Evolutionary conservation across 2,113 vertebrate species (phyloP), one percentile per base, ranked within the genome.

Genomic region (Paedocypris sp.): DNA sequence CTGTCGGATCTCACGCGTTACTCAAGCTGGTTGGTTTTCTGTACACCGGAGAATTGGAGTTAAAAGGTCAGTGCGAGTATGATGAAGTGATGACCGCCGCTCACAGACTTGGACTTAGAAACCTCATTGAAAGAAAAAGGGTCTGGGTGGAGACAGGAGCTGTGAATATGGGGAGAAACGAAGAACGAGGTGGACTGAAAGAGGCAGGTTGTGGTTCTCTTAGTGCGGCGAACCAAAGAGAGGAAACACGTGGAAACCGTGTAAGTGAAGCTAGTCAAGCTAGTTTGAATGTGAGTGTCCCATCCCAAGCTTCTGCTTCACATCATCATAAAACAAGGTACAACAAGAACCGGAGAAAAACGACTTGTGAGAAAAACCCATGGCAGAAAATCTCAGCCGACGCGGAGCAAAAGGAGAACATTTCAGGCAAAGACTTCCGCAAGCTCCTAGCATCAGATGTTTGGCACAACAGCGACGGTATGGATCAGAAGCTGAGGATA

Each of bases 1-100:
- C 79, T 3, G 65, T 94, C 32, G 86, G 80, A 52, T 80, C 89
- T 1, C 32, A 76, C 69, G 84, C 73, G 0, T 77, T 94, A 56
- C 77, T 91, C 57, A 91, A 90, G 64, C 74, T 93, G 16, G 87
- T 95, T 9, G 76, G 66, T 22, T 89, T 93, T 41, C 70, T 96
- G 1, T 96, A 94, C 58, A 89, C 90, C 0, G 90, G 90, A 0
- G 79, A 88, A 69, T 75, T 93, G 75, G 86, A 86, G 58, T 73
- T 77, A 2, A 81, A 80, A 2, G 82, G 86, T 0, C 19, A 19
- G 7, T 59, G 70, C 0, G 89, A 94, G 66, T 80, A 74, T 33
- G 79, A 80, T 2, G 89, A 93, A 3, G 77, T 94, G 31, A 75
- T 91, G 66, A 82, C 80, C 0, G 85, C 85, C 0, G 90, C 89